Evolutionary conservation across 2,797 vertebrate species (phyloP).

Genomic region (Cossypha caffra): DNA sequence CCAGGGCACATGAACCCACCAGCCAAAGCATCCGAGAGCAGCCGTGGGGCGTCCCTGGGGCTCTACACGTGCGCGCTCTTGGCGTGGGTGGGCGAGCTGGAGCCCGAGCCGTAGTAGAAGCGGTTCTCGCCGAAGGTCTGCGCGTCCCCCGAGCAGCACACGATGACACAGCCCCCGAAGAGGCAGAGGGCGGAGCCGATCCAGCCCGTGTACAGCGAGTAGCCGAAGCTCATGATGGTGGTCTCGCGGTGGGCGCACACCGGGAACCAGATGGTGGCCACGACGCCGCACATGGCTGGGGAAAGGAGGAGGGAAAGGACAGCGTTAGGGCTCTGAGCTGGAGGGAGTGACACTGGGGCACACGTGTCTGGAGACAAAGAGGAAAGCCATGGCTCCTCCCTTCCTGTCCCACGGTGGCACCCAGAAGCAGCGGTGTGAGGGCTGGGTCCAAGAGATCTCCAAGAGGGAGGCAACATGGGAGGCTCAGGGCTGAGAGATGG

Average conservation of each 20-base stretch:
- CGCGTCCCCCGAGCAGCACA: slow-evolving; percentile 87
- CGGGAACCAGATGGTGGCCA: slow-evolving; percentile 95
- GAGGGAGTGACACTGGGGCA: background rate
- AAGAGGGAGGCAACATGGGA: background rate
- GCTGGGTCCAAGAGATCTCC: background rate
- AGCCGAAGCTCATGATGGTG: slow-evolving; percentile 92
- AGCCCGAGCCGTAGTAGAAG: slow-evolving; percentile 91
- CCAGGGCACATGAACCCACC: slow-evolving; percentile 38
- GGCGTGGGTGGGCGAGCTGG: slow-evolving; percentile 88
- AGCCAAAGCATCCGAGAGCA: slow-evolving; percentile 42
- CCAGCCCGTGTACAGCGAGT: slow-evolving; percentile 95
- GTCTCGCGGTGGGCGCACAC: slow-evolving; percentile 88
- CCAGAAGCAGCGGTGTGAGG: background rate
- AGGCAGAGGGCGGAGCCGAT: slow-evolving; percentile 88
- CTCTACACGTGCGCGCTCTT: slow-evolving; percentile 94
- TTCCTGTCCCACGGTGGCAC: fast-evolving
- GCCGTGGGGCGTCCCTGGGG: background rate
- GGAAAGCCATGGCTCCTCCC: background rate
- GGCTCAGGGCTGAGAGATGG: background rate
- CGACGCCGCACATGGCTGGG: slow-evolving; percentile 86
- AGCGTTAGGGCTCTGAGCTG: fast-evolving
- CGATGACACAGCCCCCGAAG: slow-evolving; percentile 86
- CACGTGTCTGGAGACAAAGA: fast-evolving
- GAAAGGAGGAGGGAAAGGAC: background rate
- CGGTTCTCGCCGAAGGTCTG: slow-evolving; percentile 87